Evolutionary conservation across 2,888 invertebrate species (phyloP).

Genomic region (Volucella zonaria): DNA sequence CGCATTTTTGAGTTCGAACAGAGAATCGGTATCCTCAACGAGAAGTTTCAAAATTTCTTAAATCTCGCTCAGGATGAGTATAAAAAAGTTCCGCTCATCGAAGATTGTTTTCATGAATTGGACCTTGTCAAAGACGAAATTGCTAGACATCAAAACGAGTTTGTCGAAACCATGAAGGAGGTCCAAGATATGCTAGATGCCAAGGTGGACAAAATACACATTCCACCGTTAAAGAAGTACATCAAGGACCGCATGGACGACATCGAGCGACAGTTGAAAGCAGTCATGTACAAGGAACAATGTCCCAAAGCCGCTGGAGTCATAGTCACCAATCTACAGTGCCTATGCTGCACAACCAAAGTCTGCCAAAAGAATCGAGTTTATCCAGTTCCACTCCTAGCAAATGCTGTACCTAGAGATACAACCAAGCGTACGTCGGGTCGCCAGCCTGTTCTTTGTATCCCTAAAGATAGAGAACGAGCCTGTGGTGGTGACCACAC

Average conservation of each 20-base stretch:
- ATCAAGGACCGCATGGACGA: conserved; percentile 76
- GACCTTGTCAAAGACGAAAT: conserved; percentile 75
- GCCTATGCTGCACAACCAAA: conserved; percentile 77
- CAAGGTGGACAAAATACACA: conserved; percentile 80
- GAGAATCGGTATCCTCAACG: conserved; percentile 76
- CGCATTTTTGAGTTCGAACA: conserved; percentile 76
- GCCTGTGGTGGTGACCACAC: conserved; percentile 74
- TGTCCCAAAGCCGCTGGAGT: conserved; percentile 80
- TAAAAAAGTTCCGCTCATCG: conserved; percentile 77
- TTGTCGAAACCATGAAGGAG: conserved; percentile 80
- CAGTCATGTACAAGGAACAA: conserved; percentile 75
- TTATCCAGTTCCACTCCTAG: conserved; percentile 50
- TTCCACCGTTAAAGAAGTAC: conserved; percentile 80
- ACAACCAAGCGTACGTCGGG: conserved; percentile 65
- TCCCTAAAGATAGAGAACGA: conserved; percentile 54
- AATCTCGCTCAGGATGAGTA: conserved; percentile 76
- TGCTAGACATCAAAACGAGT: conserved; percentile 75
- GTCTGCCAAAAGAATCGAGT: conserved; percentile 75
- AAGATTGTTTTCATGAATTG: conserved; percentile 78
- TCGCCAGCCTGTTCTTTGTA: conserved; percentile 2
- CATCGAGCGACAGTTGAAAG: conserved; percentile 75
- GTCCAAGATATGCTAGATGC: conserved; percentile 81
- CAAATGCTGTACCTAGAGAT: conserved; percentile 74
- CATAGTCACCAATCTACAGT: conserved; percentile 76
- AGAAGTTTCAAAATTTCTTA: conserved; percentile 76